Conservation (phyloP, 2,888 invertebrate species). For the Mantis religiosa region DNA sequence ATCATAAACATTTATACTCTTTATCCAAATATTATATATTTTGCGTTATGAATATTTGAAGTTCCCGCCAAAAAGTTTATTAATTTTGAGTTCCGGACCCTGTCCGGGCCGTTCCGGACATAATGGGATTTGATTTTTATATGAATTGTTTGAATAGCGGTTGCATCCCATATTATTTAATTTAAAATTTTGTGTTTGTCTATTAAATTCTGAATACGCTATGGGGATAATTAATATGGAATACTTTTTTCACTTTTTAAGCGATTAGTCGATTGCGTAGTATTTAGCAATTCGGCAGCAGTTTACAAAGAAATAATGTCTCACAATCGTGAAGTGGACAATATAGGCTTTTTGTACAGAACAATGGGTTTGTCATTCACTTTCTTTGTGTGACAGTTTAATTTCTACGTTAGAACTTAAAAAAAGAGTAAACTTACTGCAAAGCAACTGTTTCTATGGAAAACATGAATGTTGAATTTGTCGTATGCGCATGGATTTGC, state of each 20-base stretch:
- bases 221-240: background rate
- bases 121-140: too few species aligned
- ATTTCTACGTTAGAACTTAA: background rate
- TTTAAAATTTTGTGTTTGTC: background rate
- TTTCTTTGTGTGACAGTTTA: background rate
- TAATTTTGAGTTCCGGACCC: background rate
- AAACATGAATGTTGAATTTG: constrained; percentile 6
- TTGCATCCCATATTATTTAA: background rate
- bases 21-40: background rate
- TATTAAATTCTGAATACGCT: background rate
- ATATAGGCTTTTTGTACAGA: constrained; percentile 9
- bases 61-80: background rate
- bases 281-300: background rate
- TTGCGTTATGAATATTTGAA: background rate
- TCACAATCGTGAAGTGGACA: constrained; percentile 2
- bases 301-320: background rate
- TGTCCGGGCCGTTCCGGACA: too few species aligned
- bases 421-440: background rate
- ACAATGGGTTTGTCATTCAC: constrained; percentile 1
- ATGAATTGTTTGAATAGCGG: background rate
- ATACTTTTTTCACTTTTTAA: background rate
- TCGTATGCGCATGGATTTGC: constrained; percentile 4
- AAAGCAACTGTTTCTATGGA: background rate
- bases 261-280: background rate
- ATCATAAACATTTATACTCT: too few species aligned